These are phyloP conservation scores for Plectropomus leopardus DNA, from an alignment of 2,113 vertebrate species.

Conservation along the genomic window DNA sequence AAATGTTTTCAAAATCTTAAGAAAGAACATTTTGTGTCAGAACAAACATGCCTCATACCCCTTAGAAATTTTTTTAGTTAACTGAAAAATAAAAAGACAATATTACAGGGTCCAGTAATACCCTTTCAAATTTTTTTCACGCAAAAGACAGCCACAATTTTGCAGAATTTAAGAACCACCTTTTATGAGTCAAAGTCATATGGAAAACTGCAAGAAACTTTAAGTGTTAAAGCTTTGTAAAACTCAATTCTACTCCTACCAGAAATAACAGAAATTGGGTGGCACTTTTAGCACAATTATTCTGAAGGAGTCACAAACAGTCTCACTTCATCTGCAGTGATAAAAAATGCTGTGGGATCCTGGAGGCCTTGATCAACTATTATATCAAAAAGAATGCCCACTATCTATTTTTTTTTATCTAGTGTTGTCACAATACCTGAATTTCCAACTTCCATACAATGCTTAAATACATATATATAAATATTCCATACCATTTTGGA, in stretches of 20 bases:
- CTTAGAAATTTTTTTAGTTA: background rate
- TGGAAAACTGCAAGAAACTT: background rate
- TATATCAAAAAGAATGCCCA: background rate
- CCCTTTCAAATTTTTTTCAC: background rate
- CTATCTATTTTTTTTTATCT: background rate
- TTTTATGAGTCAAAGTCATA: background rate
- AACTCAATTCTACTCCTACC: background rate
- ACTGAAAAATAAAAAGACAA: background rate
- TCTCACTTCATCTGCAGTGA: background rate
- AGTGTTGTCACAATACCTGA: no score
- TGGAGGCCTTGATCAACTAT: background rate
- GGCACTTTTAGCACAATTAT: background rate
- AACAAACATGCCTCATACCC: background rate
- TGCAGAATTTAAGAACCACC: background rate
- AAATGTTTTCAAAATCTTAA: background rate
- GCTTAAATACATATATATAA: no score
- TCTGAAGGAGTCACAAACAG: background rate
- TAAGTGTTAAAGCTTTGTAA: background rate
- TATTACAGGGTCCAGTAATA: no score
- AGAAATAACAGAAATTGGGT: no score
- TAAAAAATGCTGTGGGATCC: background rate
- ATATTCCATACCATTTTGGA: no score
- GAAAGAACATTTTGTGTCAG: background rate
- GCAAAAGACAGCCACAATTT: background rate
- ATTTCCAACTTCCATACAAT: no score